A percentile compares a stretch with the other conserved stretches of the same genome.
Conservation (phyloP, 2,797 vertebrate species). For the Coranthus polyacanthus region DNA sequence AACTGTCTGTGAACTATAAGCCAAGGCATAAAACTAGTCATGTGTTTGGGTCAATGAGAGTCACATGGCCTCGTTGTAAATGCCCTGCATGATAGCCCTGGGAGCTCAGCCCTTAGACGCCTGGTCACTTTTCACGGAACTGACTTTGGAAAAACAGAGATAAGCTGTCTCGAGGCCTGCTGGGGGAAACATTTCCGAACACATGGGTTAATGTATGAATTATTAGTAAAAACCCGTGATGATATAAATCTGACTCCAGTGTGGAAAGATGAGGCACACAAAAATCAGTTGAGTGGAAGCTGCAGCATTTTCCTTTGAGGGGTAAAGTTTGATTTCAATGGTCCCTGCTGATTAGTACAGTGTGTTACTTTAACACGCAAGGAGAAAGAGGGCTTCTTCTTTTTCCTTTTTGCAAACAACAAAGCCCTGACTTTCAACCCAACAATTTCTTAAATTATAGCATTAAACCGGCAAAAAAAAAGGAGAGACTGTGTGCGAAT, state of each 20-base stretch:
- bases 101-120: constrained; percentile 18
- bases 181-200: constrained; percentile 2
- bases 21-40: constrained; percentile 59
- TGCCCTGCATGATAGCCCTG: constrained; percentile 21
- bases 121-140: not conserved
- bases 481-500: too few relatives aligned
- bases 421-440: not conserved
- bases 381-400: not conserved
- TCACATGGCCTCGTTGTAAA: constrained; percentile 70
- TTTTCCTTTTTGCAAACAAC: not conserved
- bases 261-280: not conserved
- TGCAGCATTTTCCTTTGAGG: not conserved
- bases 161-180: constrained; percentile 18
- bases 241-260: constrained; percentile 5
- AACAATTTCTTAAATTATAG: too few relatives aligned
- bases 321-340: not conserved
- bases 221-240: constrained; percentile 29
- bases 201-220: constrained; percentile 17
- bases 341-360: not conserved
- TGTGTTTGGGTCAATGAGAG: constrained; percentile 66
- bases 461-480: too few relatives aligned
- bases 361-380: not conserved
- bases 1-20: constrained; percentile 42
- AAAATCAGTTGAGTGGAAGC: not conserved
- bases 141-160: constrained; percentile 30